Evolutionary conservation across 1,140 invertebrate species (phyloP).

Genomic region (Cherax destructor): DNA sequence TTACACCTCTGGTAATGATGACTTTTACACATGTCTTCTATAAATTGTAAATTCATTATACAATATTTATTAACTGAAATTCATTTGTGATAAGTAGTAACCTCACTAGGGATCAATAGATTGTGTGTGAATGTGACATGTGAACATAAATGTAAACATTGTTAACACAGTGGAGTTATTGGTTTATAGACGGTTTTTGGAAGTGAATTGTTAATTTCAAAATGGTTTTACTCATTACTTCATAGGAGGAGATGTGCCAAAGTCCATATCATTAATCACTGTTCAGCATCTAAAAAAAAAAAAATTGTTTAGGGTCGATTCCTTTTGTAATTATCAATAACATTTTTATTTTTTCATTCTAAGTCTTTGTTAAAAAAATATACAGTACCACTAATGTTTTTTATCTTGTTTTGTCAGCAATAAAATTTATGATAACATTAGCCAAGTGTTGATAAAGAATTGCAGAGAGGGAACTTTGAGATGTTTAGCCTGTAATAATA

Average conservation of each 20-base stretch:
- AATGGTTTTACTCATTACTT: neutral
- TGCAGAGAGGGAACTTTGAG: too few species aligned
- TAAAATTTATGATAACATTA: neutral
- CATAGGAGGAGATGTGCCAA: slow-evolving; percentile 32
- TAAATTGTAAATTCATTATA: neutral
- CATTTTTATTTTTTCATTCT: neutral
- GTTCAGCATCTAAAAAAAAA: neutral
- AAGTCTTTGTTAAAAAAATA: neutral
- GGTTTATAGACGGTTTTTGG: neutral
- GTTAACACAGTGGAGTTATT: neutral
- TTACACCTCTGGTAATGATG: neutral
- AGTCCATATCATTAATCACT: slow-evolving; percentile 21
- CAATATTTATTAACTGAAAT: neutral
- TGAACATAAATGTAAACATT: neutral
- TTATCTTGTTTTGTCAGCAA: neutral
- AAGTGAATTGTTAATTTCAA: neutral
- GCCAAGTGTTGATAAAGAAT: too few species aligned
- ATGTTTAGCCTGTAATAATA: too few species aligned
- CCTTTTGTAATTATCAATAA: neutral
- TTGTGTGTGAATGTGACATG: neutral
- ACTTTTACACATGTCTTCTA: neutral
- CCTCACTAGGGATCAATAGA: neutral
- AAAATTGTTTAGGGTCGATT: neutral
- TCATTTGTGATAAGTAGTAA: neutral
- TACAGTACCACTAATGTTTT: neutral